phyloP scores from a whole-genome alignment of 2,888 invertebrate species.

The Nomada goodeniana region DNA sequence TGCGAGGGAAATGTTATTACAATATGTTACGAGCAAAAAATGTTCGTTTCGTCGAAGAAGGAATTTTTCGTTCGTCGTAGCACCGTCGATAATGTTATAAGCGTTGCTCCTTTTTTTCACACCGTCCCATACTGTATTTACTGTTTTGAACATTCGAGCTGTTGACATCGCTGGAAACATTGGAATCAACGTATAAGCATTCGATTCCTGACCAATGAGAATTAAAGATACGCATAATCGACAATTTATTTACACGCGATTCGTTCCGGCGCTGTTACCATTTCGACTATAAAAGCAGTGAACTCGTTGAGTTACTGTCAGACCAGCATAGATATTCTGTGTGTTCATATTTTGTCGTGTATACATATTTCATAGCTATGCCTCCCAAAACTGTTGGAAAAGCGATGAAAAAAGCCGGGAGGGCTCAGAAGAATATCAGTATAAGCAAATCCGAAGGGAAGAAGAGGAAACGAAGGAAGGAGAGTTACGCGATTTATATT shows the following conservation, averaged over 20 bases:
- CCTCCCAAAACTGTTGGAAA: slow-evolving; percentile 76
- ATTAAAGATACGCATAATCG: background rate
- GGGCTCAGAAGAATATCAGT: slow-evolving; percentile 86
- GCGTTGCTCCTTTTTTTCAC: too few species aligned
- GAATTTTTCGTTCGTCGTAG: too few species aligned
- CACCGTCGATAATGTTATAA: too few species aligned
- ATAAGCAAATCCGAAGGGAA: slow-evolving; percentile 85
- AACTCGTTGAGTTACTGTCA: too few species aligned
- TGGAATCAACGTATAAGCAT: background rate
- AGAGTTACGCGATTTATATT: slow-evolving; percentile 87
- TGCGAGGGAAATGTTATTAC: too few species aligned
- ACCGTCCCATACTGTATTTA: background rate
- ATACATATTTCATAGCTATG: slow-evolving; percentile 53
- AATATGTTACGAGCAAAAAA: too few species aligned
- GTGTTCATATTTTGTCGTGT: slow-evolving; percentile 1
- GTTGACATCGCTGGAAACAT: background rate
- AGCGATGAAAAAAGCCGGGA: slow-evolving; percentile 85
- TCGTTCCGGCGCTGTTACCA: background rate
- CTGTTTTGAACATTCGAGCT: background rate
- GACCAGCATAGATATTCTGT: background rate
- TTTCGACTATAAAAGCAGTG: slow-evolving; percentile 14
- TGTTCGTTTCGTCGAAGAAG: too few species aligned
- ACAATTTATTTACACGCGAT: background rate
- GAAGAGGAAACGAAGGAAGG: slow-evolving; percentile 86
- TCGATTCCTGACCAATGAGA: slow-evolving; percentile 3